A percentile compares a stretch with the other conserved stretches of the same genome.
Conservation (phyloP, 2,113 vertebrate species). For the Taurulus bubalis region DNA sequence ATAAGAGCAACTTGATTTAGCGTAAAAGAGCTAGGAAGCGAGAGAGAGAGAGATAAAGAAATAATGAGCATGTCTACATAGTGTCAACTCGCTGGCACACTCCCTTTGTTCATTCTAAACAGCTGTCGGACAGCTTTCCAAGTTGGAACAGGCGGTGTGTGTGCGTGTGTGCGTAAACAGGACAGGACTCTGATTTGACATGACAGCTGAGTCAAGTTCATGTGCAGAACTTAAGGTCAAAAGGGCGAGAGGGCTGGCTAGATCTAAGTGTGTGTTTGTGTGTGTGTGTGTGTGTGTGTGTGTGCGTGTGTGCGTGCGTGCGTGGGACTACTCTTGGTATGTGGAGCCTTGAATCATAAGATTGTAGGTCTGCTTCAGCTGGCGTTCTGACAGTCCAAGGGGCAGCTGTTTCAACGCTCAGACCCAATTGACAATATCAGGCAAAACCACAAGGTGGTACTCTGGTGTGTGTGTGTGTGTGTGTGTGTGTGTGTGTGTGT, state of each 20-base stretch:
- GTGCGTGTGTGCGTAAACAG: constrained; percentile 57
- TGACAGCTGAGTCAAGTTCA: constrained; percentile 83
- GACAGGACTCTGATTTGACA: constrained; percentile 70
- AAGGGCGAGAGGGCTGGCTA: constrained; percentile 64
- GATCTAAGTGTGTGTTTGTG: constrained; percentile 46
- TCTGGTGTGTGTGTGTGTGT: constrained; percentile 13
- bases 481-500: background rate
- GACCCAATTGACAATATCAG: constrained; percentile 38
- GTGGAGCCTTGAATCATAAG: constrained; percentile 63
- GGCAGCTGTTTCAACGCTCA: constrained; percentile 65
- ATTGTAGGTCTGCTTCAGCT: constrained; percentile 55
- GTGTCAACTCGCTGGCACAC: constrained; percentile 74
- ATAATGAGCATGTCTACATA: constrained; percentile 66
- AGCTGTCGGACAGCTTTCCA: constrained; percentile 79
- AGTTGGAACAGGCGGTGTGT: constrained; percentile 75
- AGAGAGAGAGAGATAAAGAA: constrained; percentile 54
- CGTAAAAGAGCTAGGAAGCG: constrained; percentile 21
- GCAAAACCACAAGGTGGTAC: constrained; percentile 62
- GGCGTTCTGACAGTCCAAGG: constrained; percentile 45
- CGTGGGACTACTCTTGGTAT: constrained; percentile 51
- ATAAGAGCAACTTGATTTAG: background rate
- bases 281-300: constrained; percentile 18
- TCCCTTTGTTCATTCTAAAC: constrained; percentile 81
- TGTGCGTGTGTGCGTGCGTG: constrained; percentile 27
- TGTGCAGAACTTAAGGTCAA: constrained; percentile 79